Conservation (phyloP, 1,140 invertebrate species). For the Metaphire vulgaris region DNA sequence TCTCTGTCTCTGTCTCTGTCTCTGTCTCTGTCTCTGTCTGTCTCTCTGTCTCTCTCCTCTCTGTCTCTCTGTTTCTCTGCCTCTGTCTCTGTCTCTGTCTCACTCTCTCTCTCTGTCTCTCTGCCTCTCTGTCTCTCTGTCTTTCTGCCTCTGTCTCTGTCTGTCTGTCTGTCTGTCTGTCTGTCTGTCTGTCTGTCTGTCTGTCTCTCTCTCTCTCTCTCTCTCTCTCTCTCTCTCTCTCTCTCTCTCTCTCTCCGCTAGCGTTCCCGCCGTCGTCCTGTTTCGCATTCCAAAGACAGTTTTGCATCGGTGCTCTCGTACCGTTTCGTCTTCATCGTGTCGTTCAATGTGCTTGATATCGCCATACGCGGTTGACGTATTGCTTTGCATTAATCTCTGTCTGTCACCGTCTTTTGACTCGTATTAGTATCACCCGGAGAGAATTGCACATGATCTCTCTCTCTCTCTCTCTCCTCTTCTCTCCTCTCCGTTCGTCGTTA, state of each 20-base stretch:
- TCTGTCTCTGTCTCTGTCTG: not conserved
- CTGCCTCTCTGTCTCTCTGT: slow-evolving; percentile 15
- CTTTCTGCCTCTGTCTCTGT: slow-evolving; percentile 11
- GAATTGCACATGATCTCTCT: too few relatives aligned
- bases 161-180: slow-evolving; percentile 20
- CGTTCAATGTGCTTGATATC: too few relatives aligned
- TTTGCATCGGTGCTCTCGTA: too few relatives aligned
- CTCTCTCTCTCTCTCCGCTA: not conserved
- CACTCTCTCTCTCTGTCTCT: not conserved
- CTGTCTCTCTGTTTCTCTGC: too few relatives aligned
- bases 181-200: slow-evolving; percentile 18
- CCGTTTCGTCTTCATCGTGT: too few relatives aligned
- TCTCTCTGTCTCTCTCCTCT: not conserved
- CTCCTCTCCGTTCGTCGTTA: too few relatives aligned
- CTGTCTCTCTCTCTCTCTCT: not conserved
- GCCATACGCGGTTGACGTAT: too few relatives aligned
- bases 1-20: not conserved
- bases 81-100: not conserved
- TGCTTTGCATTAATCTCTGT: too few relatives aligned
- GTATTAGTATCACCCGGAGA: too few relatives aligned
- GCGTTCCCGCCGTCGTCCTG: not conserved
- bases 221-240: not conserved
- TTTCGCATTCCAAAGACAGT: too few relatives aligned
- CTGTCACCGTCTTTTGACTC: too few relatives aligned
- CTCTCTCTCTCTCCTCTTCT: too few relatives aligned